phyloP scores from a whole-genome alignment of 2,797 vertebrate species.

The Centropyge bicolor region DNA sequence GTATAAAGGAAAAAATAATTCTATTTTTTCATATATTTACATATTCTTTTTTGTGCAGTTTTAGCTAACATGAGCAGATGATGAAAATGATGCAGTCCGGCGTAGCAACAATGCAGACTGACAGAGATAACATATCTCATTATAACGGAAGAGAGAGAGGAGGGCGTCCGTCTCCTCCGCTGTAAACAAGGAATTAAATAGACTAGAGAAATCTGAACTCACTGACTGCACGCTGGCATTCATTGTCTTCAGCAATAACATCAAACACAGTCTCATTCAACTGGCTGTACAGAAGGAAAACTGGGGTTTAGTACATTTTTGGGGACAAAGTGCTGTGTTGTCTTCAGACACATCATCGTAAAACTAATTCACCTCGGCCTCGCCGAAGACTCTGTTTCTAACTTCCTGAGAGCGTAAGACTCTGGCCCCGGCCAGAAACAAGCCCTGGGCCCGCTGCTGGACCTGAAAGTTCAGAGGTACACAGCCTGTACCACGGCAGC shows the following conservation, averaged over 20 bases:
- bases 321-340: conserved; percentile 77
- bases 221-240: conserved; percentile 61
- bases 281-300: conserved; percentile 48
- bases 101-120: conserved; percentile 25
- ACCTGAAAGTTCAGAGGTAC: conserved; percentile 13
- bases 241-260: conserved; percentile 80
- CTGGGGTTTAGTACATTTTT: conserved; percentile 50
- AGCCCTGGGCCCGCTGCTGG: conserved; percentile 17
- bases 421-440: conserved; percentile 48
- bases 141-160: conserved; percentile 31
- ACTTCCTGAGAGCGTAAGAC: conserved; percentile 76
- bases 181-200: conserved; percentile 72
- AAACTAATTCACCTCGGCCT: conserved; percentile 34
- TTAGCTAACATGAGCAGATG: conserved; percentile 36
- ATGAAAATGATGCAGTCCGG: conserved; percentile 34
- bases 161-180: conserved; percentile 31
- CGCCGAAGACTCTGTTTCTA: conserved; percentile 49
- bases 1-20: conserved; percentile 73
- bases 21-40: conserved; percentile 70
- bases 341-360: conserved; percentile 57
- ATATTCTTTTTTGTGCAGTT: conserved; percentile 71
- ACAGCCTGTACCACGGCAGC: not conserved
- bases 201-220: conserved; percentile 27
- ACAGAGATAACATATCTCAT: conserved; percentile 59
- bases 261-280: conserved; percentile 57